These are phyloP conservation scores for Seira ritae DNA, from an alignment of 2,888 invertebrate genomes.

Conservation along the genomic window DNA sequence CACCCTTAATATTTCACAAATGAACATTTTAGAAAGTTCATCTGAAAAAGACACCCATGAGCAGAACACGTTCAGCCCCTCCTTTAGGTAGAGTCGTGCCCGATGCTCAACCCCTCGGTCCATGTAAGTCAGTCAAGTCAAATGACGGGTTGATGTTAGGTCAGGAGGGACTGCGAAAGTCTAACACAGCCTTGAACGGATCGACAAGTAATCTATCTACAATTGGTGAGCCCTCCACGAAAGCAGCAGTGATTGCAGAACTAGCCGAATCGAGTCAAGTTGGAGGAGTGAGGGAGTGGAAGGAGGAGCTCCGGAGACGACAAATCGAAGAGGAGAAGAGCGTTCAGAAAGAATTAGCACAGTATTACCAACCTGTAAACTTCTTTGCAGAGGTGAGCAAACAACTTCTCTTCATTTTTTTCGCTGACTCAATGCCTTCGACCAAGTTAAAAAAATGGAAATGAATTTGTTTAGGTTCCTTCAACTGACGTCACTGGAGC, in stretches of 20 bases:
- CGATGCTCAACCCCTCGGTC: slow-evolving; percentile 44
- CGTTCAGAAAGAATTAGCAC: slow-evolving; percentile 88
- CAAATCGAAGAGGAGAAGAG: slow-evolving; percentile 91
- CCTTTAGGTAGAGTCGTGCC: slow-evolving; percentile 71
- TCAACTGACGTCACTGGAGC: slow-evolving; percentile 90
- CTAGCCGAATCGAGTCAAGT: slow-evolving; percentile 94
- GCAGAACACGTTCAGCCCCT: slow-evolving; percentile 71
- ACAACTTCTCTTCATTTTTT: slow-evolving; percentile 66
- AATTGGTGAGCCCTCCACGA: slow-evolving; percentile 55
- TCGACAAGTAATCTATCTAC: slow-evolving; percentile 53
- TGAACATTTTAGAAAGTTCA: slow-evolving; percentile 69
- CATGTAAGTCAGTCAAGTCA: slow-evolving; percentile 45
- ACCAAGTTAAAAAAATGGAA: no score
- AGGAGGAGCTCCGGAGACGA: slow-evolving; percentile 84
- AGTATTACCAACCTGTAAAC: slow-evolving; percentile 88
- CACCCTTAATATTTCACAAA: background rate
- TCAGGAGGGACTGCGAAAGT: slow-evolving; percentile 60
- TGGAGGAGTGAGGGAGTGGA: slow-evolving; percentile 94
- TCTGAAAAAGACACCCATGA: slow-evolving; percentile 72
- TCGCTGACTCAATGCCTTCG: background rate
- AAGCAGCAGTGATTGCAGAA: slow-evolving; percentile 85
- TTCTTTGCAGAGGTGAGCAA: slow-evolving; percentile 91
- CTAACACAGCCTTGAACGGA: slow-evolving; percentile 57
- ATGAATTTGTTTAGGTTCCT: slow-evolving; percentile 70
- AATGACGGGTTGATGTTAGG: slow-evolving; percentile 44